A percentile compares a stretch with the other conserved stretches of the same genome.
phyloP scores from a whole-genome alignment of 1,140 invertebrate genomes.

The Mya arenaria region DNA sequence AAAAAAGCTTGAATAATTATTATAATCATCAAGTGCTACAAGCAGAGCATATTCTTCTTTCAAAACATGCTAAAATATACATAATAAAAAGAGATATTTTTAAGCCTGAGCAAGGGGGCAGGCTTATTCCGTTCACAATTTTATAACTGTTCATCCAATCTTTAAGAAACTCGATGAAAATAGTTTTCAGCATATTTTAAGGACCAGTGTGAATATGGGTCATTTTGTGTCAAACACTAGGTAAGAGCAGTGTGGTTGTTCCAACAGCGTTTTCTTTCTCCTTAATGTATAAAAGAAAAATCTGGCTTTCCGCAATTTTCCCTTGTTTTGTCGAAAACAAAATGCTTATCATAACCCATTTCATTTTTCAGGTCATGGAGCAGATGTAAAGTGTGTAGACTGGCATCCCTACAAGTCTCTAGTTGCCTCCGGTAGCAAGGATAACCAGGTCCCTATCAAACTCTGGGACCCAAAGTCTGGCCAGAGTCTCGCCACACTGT shows the following conservation, averaged over 20 bases:
- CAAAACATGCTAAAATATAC: too few relatives aligned
- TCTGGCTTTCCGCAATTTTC: too few relatives aligned
- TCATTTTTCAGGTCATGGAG: conserved; percentile 93
- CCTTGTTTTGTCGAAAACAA: neutral
- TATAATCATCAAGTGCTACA: too few relatives aligned
- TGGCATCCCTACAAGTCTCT: conserved; percentile 99
- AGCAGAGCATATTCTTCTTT: too few relatives aligned
- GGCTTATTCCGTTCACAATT: neutral
- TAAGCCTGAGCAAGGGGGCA: neutral
- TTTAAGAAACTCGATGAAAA: neutral
- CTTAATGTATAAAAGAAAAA: too few relatives aligned
- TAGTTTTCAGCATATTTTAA: neutral
- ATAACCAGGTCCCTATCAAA: conserved; percentile 99
- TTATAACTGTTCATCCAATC: neutral
- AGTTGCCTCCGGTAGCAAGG: conserved; percentile 98
- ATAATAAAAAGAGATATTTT: too few relatives aligned
- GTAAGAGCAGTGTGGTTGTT: too few relatives aligned
- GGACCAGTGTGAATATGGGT: neutral
- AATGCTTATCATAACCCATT: neutral
- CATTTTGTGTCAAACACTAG: neutral
- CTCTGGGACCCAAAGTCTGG: conserved; percentile 99
- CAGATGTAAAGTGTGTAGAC: conserved; percentile 99
- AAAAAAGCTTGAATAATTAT: too few relatives aligned
- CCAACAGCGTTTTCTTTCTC: too few relatives aligned
- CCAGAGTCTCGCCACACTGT: conserved; percentile 86